phyloP scores from a whole-genome alignment of 35 echinoderm and acorn worm species.

The Anneissia japonica region DNA sequence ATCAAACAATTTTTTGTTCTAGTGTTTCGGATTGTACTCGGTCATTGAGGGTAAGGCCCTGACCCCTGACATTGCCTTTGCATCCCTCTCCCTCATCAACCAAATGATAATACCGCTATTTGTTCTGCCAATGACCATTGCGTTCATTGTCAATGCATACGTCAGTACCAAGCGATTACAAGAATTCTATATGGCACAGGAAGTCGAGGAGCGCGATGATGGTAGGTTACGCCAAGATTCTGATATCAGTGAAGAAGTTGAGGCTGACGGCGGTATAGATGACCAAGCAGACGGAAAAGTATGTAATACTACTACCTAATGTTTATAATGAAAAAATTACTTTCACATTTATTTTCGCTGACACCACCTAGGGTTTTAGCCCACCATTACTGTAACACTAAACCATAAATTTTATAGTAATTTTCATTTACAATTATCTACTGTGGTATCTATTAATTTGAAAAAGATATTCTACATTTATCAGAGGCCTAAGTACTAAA shows the following conservation, averaged over 20 bases:
- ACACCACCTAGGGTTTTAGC: no score
- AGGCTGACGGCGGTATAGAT: background rate
- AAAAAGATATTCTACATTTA: no score
- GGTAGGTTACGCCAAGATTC: background rate
- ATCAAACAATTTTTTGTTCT: background rate
- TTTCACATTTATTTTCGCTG: no score
- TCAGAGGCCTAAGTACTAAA: no score
- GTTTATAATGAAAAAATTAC: no score
- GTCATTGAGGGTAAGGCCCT: constrained; percentile 44
- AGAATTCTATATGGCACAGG: constrained; percentile 73
- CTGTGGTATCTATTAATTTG: no score
- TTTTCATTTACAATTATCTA: no score
- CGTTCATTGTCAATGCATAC: constrained; percentile 70
- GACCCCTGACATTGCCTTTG: constrained; percentile 83
- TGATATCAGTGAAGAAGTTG: background rate
- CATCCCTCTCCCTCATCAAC: constrained; percentile 87
- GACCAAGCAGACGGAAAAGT: background rate
- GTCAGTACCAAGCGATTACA: constrained; percentile 70
- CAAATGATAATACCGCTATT: constrained; percentile 84
- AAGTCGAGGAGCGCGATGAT: constrained; percentile 61
- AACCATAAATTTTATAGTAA: no score
- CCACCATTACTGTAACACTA: no score
- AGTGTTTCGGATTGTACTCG: constrained; percentile 75
- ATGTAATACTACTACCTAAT: no score
- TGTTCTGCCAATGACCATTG: constrained; percentile 67